Conservation (phyloP, 2,113 vertebrate genomes). For the Burhinus bistriatus region DNA sequence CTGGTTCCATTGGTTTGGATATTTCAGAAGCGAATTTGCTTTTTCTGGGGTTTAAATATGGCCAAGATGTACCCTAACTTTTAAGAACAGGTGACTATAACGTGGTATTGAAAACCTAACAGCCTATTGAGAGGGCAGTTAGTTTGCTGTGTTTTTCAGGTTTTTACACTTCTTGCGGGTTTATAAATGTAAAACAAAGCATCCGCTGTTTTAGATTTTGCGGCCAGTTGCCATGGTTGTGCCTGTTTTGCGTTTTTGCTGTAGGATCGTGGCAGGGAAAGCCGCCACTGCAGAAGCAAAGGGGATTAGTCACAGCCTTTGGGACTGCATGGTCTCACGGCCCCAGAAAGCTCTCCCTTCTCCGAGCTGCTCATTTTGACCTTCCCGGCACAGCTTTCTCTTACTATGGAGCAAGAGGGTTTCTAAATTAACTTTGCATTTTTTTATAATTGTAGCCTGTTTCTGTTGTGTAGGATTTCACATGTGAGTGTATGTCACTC, state of each 20-base stretch:
- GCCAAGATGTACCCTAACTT: not conserved
- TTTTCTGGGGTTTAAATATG: not conserved
- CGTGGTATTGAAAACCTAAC: not conserved
- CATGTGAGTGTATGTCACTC: not conserved
- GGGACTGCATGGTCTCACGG: not conserved
- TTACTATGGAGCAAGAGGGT: not conserved
- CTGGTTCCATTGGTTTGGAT: not conserved
- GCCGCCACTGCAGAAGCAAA: not conserved
- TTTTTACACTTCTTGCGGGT: not conserved
- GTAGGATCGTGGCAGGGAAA: not conserved
- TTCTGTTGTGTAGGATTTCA: not conserved
- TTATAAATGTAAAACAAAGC: not conserved
- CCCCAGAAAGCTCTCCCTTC: not conserved
- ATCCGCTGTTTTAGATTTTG: not conserved
- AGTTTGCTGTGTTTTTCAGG: not conserved
- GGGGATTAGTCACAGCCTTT: too few species aligned
- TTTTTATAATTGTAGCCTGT: not conserved
- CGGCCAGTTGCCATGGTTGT: not conserved
- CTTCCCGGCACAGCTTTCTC: too few species aligned
- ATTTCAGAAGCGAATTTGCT: not conserved
- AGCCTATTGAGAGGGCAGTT: too few species aligned
- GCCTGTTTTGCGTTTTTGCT: not conserved
- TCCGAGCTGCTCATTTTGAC: rapidly evolving
- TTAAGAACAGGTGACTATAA: not conserved
- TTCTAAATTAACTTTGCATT: not conserved